phyloP scores from a whole-genome alignment of 1,140 invertebrate species.

The Zaprionus tsacasi region DNA sequence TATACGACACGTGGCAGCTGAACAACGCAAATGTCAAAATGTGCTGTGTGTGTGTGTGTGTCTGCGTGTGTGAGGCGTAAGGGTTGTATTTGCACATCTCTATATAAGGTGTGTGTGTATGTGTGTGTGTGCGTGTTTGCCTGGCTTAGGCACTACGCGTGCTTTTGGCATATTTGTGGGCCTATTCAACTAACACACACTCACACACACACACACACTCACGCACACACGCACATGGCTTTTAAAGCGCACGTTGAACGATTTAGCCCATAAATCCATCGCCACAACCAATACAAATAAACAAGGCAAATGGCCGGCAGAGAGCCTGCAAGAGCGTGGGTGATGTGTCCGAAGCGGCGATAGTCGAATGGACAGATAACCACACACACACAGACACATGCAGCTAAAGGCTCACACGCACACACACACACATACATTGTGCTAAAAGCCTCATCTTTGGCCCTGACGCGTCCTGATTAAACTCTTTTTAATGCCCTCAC shows the following conservation, averaged over 20 bases:
- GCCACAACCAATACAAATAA: conserved; percentile 74
- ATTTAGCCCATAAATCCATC: conserved; percentile 72
- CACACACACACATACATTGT: conserved; percentile 1
- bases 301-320: conserved; percentile 40
- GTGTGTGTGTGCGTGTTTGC: conserved; percentile 13
- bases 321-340: background rate
- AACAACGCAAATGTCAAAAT: conserved; percentile 55
- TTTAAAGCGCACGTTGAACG: conserved; percentile 60
- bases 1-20: conserved; percentile 60
- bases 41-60: background rate
- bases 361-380: conserved; percentile 55
- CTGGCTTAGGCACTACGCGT: conserved; percentile 54
- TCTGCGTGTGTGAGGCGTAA: conserved; percentile 9
- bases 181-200: conserved; percentile 16
- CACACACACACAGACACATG: conserved; percentile 20
- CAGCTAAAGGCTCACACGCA: conserved; percentile 5
- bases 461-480: conserved; percentile 49
- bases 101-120: background rate
- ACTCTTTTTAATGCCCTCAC: conserved; percentile 45
- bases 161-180: conserved; percentile 71
- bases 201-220: conserved; percentile 15
- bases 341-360: conserved; percentile 34
- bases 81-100: background rate
- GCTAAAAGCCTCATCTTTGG: conserved; percentile 28
- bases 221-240: background rate